Evolutionary conservation across 2,797 vertebrate species (phyloP).

Genomic region (Cryptoprocta ferox): DNA sequence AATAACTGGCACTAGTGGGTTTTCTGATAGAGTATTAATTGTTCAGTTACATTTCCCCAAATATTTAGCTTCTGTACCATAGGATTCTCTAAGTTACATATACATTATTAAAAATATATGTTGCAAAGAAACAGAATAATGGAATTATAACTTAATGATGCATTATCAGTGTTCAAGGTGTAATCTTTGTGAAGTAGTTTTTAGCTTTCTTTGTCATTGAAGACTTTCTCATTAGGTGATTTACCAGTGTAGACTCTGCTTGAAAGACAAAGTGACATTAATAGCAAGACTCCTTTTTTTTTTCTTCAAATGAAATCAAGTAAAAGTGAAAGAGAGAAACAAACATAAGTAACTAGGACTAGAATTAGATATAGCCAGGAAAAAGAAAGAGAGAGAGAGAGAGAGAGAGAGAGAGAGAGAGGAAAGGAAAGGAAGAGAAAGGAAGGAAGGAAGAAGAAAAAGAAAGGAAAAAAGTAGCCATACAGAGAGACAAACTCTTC

Average conservation of each 20-base stretch:
- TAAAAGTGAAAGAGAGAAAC: background rate
- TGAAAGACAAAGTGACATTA: background rate
- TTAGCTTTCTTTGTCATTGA: background rate
- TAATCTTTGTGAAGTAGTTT: background rate
- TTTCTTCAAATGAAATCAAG: background rate
- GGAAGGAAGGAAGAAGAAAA: accelerated
- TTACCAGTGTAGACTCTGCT: background rate
- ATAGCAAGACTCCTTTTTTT: background rate
- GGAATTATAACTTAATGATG: background rate
- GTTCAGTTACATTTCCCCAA: background rate
- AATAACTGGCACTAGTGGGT: background rate
- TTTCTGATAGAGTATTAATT: background rate
- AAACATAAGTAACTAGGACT: background rate
- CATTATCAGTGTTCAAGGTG: background rate
- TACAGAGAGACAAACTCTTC: background rate
- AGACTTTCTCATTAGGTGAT: background rate
- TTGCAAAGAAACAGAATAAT: background rate
- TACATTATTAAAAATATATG: background rate
- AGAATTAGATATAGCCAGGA: background rate
- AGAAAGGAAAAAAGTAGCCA: background rate
- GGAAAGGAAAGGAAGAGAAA: background rate
- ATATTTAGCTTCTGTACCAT: background rate
- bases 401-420: too few species aligned
- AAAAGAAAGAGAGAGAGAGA: background rate
- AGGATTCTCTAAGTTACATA: background rate